Percentiles rank a stretch among this genome's conserved stretches.
Evolutionary conservation across 2,113 vertebrate species (phyloP).

Genomic region (Chaenogobius annularis): DNA sequence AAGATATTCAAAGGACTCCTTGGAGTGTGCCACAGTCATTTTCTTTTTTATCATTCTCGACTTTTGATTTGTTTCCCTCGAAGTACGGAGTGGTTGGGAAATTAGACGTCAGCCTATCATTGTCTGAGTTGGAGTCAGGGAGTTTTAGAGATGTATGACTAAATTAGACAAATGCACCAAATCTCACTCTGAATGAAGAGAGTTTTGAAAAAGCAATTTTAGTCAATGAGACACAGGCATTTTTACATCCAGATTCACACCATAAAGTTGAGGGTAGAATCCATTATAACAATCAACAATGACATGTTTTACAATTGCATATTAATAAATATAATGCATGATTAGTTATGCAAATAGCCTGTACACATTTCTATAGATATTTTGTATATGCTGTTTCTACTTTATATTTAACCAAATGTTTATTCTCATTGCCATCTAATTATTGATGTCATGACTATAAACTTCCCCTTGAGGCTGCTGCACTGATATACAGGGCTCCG

Average conservation of each 20-base stretch:
- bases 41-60: conserved; percentile 67
- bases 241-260: conserved; percentile 26
- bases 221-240: conserved; percentile 5
- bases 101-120: conserved; percentile 62
- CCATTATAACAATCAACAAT: conserved; percentile 5
- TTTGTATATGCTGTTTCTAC: no score
- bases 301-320: not conserved
- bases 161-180: conserved; percentile 37
- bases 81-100: conserved; percentile 58
- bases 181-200: conserved; percentile 21
- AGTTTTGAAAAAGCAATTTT: conserved; percentile 16
- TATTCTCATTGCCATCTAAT: no score
- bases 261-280: conserved; percentile 14
- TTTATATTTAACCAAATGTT: no score
- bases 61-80: conserved; percentile 75
- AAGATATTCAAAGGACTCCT: conserved; percentile 98
- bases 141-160: conserved; percentile 40
- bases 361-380: no score
- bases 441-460: conserved; percentile 69
- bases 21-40: conserved; percentile 83
- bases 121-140: conserved; percentile 54
- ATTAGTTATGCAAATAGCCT: no score
- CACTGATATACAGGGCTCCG: conserved; percentile 50
- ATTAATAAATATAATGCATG: no score
- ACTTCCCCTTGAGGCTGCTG: conserved; percentile 57